Evolutionary conservation across 2,113 vertebrate species (phyloP).

Genomic region (Erinaceus europaeus): DNA sequence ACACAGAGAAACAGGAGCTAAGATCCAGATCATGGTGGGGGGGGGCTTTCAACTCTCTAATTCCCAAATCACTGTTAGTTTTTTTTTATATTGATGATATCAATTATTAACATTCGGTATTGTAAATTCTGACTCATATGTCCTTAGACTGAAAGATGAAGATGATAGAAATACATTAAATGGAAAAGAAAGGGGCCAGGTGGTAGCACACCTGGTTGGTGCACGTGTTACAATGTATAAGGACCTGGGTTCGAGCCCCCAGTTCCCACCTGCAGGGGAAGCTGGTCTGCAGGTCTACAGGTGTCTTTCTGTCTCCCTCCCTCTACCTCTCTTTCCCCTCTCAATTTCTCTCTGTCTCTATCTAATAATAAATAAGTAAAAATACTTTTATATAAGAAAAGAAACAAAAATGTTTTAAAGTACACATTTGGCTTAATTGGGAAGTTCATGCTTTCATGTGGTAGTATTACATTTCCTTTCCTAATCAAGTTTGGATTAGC

Average conservation of each 20-base stretch:
- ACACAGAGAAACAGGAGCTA: background rate
- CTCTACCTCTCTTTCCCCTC: too few relatives aligned
- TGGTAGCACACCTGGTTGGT: too few relatives aligned
- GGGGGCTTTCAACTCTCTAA: background rate
- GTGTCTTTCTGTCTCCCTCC: too few relatives aligned
- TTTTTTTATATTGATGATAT: background rate
- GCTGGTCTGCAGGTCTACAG: too few relatives aligned
- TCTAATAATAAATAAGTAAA: too few relatives aligned
- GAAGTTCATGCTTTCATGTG: background rate
- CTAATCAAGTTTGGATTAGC: constrained; percentile 29
- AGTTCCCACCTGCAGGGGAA: too few relatives aligned
- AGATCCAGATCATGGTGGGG: background rate
- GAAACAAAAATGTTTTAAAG: background rate
- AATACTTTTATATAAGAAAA: background rate
- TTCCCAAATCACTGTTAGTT: background rate
- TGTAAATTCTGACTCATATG: background rate
- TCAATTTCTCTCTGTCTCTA: too few relatives aligned
- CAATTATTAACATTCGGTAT: background rate
- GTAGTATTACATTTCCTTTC: background rate
- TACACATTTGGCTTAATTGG: background rate
- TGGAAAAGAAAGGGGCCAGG: background rate
- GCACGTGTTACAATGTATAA: too few relatives aligned
- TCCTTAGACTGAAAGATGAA: background rate
- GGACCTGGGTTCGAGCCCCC: too few relatives aligned
- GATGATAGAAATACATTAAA: background rate